Evolutionary conservation across 1,140 invertebrate genomes (phyloP), one percentile per base, ranked within the genome.

Genomic region (Temnothorax longispinosus): DNA sequence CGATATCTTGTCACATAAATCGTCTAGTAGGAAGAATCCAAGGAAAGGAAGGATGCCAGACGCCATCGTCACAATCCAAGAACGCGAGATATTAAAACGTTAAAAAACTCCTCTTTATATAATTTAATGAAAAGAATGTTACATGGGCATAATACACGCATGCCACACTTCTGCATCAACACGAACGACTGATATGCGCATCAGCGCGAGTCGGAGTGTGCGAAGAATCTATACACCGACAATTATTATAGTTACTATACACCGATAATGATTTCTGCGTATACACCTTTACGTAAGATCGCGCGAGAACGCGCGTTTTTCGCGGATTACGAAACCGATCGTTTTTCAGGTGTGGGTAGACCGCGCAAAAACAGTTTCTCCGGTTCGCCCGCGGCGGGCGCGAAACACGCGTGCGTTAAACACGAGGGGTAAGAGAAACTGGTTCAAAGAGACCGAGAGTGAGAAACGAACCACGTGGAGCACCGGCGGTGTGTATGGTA

Each of bases 331-430:
- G 80, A 84, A 75, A 84, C 27, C 64, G 54, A 47, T 50, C 41
- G 54, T 84, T 84, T 82, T 84, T 62, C 80, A 60, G 6, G 7
- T 56, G 67, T n/a, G 58, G 75, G 41, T 38, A 72, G 50, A 64
- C n/a, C n/a, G n/a, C 54, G 78, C 41, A 13, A 64, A 82, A 54
- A 82, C 27, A 87, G 71, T 86, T 87, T 87, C 67, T 44, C 54
- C 64, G 27, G 13, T 2, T 21, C 47, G 65, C 62, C 58, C 35
- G 76, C 76, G 65, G 67, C 80, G 54, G 69, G 32, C 54, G 65
- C 60, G n/a, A 54, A 69, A 69, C n/a, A 69, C n/a, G 47, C 65
- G 54, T 15, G 69, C 54, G 80, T 84, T 50, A 4, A 71, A 85
- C 47, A 3, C 65, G 52, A 60, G 69, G 74, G 58, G n/a, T 69